phyloP scores from a whole-genome alignment of 1,140 invertebrate genomes.

The Procambarus clarkii region DNA sequence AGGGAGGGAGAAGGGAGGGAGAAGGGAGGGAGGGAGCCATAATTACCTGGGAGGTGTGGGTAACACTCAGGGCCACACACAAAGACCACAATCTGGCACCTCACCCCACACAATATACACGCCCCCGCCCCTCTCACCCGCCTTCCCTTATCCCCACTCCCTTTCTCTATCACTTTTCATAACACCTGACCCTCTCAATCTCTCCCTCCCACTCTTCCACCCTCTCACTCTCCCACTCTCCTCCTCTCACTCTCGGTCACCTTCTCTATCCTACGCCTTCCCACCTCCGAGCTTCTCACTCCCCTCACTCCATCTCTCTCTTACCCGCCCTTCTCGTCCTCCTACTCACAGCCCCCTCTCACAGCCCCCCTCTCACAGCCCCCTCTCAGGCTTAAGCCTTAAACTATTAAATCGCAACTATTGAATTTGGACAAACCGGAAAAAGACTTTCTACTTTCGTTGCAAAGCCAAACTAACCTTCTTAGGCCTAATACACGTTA shows the following conservation, averaged over 20 bases:
- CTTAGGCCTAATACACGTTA: too few species aligned
- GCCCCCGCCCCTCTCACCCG: background rate
- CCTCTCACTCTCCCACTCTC: too few species aligned
- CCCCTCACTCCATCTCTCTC: too few species aligned
- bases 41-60: background rate
- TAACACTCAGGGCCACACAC: background rate
- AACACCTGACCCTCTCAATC: too few species aligned
- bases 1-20: constrained; percentile 18
- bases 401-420: too few species aligned
- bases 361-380: background rate
- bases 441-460: too few species aligned
- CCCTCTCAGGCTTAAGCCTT: background rate
- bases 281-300: too few species aligned
- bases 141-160: background rate
- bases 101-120: background rate
- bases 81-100: background rate
- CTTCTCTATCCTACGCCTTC: background rate
- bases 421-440: too few species aligned
- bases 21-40: background rate
- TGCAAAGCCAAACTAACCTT: too few species aligned
- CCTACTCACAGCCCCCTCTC: background rate
- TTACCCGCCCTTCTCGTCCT: background rate
- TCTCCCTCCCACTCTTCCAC: too few species aligned
- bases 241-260: background rate
- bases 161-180: background rate